phyloP scores from a whole-genome alignment of 1,140 invertebrate genomes.

The Drosophila grimshawi region DNA sequence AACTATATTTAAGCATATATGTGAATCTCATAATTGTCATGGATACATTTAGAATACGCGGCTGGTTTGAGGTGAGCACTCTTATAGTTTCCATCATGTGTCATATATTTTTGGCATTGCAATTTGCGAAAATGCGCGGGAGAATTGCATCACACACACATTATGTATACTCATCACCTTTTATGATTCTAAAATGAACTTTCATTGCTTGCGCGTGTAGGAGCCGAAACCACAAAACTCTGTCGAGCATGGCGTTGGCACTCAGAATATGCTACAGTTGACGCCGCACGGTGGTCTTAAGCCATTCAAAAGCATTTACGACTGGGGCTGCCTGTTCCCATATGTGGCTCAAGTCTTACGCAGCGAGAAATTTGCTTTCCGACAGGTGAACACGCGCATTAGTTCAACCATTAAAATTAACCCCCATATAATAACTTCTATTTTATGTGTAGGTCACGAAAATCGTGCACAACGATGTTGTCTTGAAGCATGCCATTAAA shows the following conservation, averaged over 20 bases:
- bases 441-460: conserved; percentile 65
- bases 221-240: conserved; percentile 68
- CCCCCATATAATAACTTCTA: conserved; percentile 8
- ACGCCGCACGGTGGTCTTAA: conserved; percentile 72
- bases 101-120: neutral
- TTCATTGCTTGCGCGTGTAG: conserved; percentile 37
- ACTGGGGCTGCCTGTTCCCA: conserved; percentile 76
- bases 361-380: conserved; percentile 76
- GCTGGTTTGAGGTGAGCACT: conserved; percentile 76
- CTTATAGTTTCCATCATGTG: conserved; percentile 8
- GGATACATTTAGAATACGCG: conserved; percentile 66
- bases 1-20: neutral
- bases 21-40: conserved; percentile 47
- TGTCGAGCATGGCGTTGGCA: conserved; percentile 75
- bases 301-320: conserved; percentile 65
- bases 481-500: conserved; percentile 89
- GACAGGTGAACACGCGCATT: conserved; percentile 58
- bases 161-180: neutral
- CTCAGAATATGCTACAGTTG: conserved; percentile 77
- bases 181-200: conserved; percentile 4
- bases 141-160: conserved; percentile 61
- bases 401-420: conserved; percentile 14
- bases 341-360: conserved; percentile 85
- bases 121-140: conserved; percentile 20
- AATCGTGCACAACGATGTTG: conserved; percentile 90